These are phyloP conservation scores for Taphrorychus bicolor DNA, from an alignment of 2,888 invertebrate species.

Conservation along the genomic window DNA sequence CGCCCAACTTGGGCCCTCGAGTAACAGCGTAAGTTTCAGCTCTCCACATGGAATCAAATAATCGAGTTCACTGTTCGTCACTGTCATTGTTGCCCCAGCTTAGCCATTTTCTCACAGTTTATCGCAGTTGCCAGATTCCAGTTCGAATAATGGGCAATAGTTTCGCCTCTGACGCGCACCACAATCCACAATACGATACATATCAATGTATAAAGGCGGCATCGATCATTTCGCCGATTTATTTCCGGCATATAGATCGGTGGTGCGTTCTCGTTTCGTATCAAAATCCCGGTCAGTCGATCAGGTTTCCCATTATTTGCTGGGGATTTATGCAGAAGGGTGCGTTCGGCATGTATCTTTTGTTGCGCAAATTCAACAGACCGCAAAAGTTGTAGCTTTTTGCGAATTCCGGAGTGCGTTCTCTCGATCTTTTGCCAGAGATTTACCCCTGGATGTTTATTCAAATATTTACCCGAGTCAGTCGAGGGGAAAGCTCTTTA, in stretches of 20 bases:
- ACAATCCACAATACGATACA: not conserved
- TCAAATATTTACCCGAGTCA: not conserved
- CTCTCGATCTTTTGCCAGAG: too few relatives aligned
- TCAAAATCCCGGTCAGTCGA: not conserved
- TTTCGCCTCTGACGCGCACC: too few relatives aligned
- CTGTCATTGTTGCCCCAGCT: too few relatives aligned
- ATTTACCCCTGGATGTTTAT: not conserved
- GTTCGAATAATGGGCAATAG: too few relatives aligned
- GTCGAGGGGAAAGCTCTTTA: not conserved
- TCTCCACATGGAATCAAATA: too few relatives aligned
- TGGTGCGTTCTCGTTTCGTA: too few relatives aligned
- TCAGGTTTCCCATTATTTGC: not conserved
- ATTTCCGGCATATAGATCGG: not conserved
- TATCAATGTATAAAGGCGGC: not conserved
- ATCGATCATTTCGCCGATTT: not conserved
- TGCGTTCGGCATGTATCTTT: not conserved
- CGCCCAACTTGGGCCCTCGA: too few relatives aligned
- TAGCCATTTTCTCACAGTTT: too few relatives aligned
- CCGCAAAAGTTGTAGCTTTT: not conserved
- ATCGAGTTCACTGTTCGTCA: too few relatives aligned
- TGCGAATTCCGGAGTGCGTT: not conserved
- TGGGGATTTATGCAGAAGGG: not conserved
- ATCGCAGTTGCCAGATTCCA: too few relatives aligned
- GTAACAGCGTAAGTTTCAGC: too few relatives aligned
- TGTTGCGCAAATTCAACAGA: not conserved